phyloP scores from a whole-genome alignment of 2,797 vertebrate species.

The Tympanoctomys barrerae region DNA sequence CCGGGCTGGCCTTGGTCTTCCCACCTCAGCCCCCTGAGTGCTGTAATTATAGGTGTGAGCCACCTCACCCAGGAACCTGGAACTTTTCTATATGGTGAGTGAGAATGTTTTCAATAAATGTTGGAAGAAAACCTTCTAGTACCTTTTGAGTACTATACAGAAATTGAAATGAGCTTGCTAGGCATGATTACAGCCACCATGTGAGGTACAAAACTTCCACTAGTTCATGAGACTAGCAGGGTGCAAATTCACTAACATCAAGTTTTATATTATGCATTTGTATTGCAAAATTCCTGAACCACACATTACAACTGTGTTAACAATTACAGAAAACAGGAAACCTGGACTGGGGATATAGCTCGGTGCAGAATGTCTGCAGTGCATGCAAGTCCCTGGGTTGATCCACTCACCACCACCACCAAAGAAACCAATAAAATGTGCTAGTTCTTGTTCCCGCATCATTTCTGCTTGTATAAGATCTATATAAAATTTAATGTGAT shows the following conservation, averaged over 20 bases:
- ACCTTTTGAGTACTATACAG: conserved; percentile 2
- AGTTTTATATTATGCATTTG: conserved; percentile 25
- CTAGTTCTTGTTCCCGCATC: not conserved
- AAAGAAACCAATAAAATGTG: not conserved
- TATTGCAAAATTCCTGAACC: conserved; percentile 32
- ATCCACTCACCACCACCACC: not conserved
- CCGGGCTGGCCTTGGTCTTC: not conserved
- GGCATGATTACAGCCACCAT: not conserved
- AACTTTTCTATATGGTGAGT: not conserved
- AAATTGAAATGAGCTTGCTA: not conserved
- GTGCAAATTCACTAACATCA: conserved; percentile 36
- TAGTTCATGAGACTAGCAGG: conserved; percentile 27
- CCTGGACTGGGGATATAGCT: not conserved
- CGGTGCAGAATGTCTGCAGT: not conserved
- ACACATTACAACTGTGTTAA: not conserved
- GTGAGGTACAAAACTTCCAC: conserved; percentile 8
- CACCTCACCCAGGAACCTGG: not conserved
- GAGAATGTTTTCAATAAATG: conserved; percentile 18
- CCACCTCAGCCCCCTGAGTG: not conserved
- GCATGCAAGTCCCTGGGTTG: not conserved
- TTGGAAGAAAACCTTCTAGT: not conserved
- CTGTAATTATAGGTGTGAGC: not conserved
- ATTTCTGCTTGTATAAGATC: conserved; percentile 49
- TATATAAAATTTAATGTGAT: conserved; percentile 20
- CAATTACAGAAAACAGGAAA: conserved; percentile 15